Evolutionary conservation across 2,113 vertebrate genomes (phyloP).

Genomic region (Platichthys flesus): DNA sequence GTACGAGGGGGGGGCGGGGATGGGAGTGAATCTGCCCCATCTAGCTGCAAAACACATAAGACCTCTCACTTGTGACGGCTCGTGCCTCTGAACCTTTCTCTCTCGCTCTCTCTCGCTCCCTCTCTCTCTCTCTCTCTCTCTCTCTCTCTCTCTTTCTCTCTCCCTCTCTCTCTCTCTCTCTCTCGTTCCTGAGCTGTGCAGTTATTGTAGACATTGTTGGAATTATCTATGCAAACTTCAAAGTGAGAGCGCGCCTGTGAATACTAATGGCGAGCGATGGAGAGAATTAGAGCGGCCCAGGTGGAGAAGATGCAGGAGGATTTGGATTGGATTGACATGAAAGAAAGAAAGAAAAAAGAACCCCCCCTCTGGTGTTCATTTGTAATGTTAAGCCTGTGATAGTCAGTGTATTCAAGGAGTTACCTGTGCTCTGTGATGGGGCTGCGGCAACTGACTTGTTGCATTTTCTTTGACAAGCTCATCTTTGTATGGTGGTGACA

Average conservation of each 20-base stretch:
- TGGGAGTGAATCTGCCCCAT: conserved; percentile 59
- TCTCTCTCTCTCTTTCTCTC: too few species aligned
- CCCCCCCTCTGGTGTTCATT: conserved; percentile 28
- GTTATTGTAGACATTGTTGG: too few species aligned
- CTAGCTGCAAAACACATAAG: conserved; percentile 55
- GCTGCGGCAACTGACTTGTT: conserved; percentile 14
- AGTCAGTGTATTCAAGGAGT: conserved; percentile 31
- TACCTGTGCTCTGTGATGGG: conserved; percentile 3
- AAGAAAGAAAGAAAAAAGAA: conserved; percentile 16
- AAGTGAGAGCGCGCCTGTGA: conserved; percentile 25
- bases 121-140: conserved; percentile 23
- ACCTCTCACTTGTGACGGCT: conserved; percentile 49
- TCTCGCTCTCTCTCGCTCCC: conserved; percentile 24
- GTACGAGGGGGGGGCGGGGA: conserved; percentile 17
- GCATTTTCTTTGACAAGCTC: conserved; percentile 23
- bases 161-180: too few species aligned
- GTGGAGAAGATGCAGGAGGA: conserved; percentile 53
- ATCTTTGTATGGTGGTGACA: not conserved
- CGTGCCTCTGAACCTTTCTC: conserved; percentile 53
- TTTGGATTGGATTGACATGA: conserved; percentile 59
- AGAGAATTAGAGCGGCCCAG: conserved; percentile 62
- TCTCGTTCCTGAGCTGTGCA: too few species aligned
- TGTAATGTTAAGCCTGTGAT: conserved; percentile 36
- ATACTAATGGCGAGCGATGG: conserved; percentile 59
- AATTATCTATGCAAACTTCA: too few species aligned